Evolutionary conservation across 2,888 invertebrate species (phyloP), one percentile per base, ranked within the genome.

Genomic region (Xestia sexstrigata): DNA sequence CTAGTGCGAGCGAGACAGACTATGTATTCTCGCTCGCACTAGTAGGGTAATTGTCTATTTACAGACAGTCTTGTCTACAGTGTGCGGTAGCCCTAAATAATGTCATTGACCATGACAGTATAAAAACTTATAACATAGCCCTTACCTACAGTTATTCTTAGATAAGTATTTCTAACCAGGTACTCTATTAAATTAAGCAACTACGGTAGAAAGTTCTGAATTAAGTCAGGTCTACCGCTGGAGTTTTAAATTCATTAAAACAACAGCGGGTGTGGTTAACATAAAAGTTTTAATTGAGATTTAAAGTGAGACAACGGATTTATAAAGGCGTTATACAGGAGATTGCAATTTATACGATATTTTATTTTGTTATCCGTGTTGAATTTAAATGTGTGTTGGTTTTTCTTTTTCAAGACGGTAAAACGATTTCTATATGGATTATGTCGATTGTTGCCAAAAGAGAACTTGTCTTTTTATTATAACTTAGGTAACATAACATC

Each of bases 231-330:
- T 55, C 60, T 23, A 17, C 13, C 8, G 30, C 52, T n/a, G 42
- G 15, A 70, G 67, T 79, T 84, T 67, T 67, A 58, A 79, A 73
- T 83, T 83, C 72, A 79, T 70, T 79, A 71, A 72, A 79, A 60
- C 70, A 84, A 67, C 70, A 65, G 62, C 71, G n/a, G 60, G 58
- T 65, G 58, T 72, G 74, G 73, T 73, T 74, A 42, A 72, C 76
- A 70, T 81, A 70, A 72, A 84, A 84, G 60, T 83, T 84, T 86
- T 85, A 83, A 85, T 85, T 85, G 63, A 73, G 70, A 72, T 76
- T 79, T 79, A 58, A 70, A 78, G 0, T 30, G 58, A 60, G 83
- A 58, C 52, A 20, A n/a, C 30, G 60, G 66, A 60, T 80, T 83
- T 80, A 26, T n/a, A 42, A 42, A 49, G 45, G 49, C 58, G 62